Evolutionary conservation across 2,888 invertebrate genomes (phyloP).

Genomic region (Conus canariensis): DNA sequence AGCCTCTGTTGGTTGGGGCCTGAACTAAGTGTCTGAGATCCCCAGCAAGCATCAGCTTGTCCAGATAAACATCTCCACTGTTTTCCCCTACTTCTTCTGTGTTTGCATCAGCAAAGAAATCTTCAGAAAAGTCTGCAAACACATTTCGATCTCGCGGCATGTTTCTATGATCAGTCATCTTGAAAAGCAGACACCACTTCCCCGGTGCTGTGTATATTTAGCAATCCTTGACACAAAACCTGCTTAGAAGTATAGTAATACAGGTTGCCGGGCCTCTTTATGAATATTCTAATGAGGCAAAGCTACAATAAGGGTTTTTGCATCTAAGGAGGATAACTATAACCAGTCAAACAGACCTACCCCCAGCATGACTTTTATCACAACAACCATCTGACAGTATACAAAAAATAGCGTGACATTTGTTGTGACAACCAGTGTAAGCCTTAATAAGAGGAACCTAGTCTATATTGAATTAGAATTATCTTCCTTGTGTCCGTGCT

Average conservation of each 20-base stretch:
- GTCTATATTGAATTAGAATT: too few species aligned
- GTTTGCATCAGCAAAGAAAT: background rate
- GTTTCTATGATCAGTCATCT: background rate
- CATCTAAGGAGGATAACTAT: background rate
- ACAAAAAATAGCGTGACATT: too few species aligned
- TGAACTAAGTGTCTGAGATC: constrained; percentile 1
- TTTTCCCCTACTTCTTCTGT: background rate
- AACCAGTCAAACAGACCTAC: background rate
- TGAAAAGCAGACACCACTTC: background rate
- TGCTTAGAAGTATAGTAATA: background rate
- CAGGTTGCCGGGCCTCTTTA: constrained; percentile 9
- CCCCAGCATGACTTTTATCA: background rate
- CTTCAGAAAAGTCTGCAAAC: background rate
- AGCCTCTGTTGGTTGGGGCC: background rate
- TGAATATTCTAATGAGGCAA: background rate
- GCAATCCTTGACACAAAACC: background rate
- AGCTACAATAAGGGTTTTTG: background rate
- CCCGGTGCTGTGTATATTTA: background rate
- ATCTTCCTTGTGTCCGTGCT: too few species aligned
- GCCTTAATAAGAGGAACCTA: too few species aligned
- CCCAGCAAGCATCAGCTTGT: background rate
- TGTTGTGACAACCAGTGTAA: too few species aligned
- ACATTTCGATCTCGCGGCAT: background rate
- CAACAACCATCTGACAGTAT: too few species aligned
- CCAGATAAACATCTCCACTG: background rate